These are phyloP conservation scores for Carabus problematicus DNA, from an alignment of 2,888 invertebrate species.

Conservation along the genomic window DNA sequence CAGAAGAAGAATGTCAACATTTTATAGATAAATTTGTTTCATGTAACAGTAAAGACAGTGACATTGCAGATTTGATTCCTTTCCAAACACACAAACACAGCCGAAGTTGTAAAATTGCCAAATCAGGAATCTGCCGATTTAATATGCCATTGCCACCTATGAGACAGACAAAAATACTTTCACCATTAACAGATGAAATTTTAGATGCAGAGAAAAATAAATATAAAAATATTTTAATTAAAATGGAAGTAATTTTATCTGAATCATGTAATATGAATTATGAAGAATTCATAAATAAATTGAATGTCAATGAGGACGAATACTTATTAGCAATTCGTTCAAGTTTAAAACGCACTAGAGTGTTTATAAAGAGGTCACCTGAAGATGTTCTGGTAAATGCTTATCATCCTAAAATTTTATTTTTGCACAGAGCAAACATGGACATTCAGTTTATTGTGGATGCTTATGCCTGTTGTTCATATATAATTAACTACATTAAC, in stretches of 20 bases:
- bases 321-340: slow-evolving; percentile 45
- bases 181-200: not conserved
- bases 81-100: slow-evolving; percentile 46
- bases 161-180: slow-evolving; percentile 40
- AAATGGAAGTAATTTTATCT: not conserved
- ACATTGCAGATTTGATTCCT: slow-evolving; percentile 38
- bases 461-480: slow-evolving; percentile 52
- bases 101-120: slow-evolving; percentile 45
- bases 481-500: slow-evolving; percentile 50
- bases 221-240: not conserved
- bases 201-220: not conserved
- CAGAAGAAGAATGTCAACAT: slow-evolving; percentile 37
- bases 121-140: slow-evolving; percentile 45
- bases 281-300: slow-evolving; percentile 36
- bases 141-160: slow-evolving; percentile 46
- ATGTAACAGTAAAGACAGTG: slow-evolving; percentile 43
- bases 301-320: slow-evolving; percentile 39
- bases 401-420: slow-evolving; percentile 46
- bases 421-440: slow-evolving; percentile 51
- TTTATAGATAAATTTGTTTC: slow-evolving; percentile 46
- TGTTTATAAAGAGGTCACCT: slow-evolving; percentile 40
- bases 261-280: slow-evolving; percentile 23
- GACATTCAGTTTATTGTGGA: slow-evolving; percentile 54
- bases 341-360: slow-evolving; percentile 27
- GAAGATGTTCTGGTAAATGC: slow-evolving; percentile 45